phyloP scores from a whole-genome alignment of 2,888 invertebrate species.

The Athalia rosae region DNA sequence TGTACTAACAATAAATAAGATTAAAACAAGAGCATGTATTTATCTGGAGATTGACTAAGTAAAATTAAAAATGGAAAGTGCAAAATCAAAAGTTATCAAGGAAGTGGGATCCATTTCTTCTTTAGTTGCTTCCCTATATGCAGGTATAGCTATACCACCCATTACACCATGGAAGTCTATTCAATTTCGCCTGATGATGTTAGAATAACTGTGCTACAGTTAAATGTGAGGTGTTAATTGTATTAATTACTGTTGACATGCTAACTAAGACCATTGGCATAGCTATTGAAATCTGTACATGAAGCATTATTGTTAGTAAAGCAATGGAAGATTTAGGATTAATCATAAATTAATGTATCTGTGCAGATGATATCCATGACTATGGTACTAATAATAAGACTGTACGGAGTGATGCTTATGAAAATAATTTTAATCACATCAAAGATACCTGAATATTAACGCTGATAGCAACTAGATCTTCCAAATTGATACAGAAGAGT shows the following conservation, averaged over 20 bases:
- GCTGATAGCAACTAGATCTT: neutral
- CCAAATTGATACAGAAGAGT: slow-evolving; percentile 6
- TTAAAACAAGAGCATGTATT: neutral
- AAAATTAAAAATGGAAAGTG: too few species aligned
- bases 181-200: neutral
- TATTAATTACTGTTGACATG: neutral
- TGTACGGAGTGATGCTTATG: neutral
- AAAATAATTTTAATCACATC: neutral
- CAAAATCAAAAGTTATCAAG: neutral
- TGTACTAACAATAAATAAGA: neutral
- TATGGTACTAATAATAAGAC: neutral
- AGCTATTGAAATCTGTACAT: neutral
- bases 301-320: neutral
- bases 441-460: neutral
- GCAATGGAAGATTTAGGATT: neutral
- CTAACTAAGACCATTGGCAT: neutral
- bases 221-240: neutral
- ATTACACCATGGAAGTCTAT: neutral
- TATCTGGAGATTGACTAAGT: too few species aligned
- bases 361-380: neutral
- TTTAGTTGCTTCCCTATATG: slow-evolving; percentile 1
- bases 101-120: slow-evolving; percentile 9
- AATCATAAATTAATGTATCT: neutral
- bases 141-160: neutral
- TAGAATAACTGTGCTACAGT: neutral